Conservation (phyloP, 1,140 invertebrate species). For the Aphis gossypii region DNA sequence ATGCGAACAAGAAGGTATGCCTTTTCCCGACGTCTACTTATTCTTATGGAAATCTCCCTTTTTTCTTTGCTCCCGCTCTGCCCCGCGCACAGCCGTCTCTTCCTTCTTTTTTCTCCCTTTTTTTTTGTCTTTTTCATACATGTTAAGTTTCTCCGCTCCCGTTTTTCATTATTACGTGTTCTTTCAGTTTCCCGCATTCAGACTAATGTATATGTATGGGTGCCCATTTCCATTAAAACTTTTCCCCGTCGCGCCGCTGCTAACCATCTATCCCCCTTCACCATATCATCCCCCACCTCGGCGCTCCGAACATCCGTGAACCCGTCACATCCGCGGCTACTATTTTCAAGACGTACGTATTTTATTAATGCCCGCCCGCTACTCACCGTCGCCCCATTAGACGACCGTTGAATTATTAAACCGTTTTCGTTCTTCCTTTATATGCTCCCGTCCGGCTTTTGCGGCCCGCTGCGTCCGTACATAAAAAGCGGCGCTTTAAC, state of each 20-base stretch:
- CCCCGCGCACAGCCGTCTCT: not conserved
- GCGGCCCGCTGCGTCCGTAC: not conserved
- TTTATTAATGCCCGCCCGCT: constrained; percentile 44
- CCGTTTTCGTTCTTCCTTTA: constrained; percentile 47
- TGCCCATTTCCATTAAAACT: constrained; percentile 58
- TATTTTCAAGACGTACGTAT: constrained; percentile 54
- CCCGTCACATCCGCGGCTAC: constrained; percentile 55
- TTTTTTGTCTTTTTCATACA: constrained; percentile 57
- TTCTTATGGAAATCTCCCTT: constrained; percentile 53
- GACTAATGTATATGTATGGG: constrained; percentile 58
- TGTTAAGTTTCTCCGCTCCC: constrained; percentile 55
- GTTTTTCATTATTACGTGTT: constrained; percentile 58
- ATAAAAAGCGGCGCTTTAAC: not conserved
- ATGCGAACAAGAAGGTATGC: constrained; percentile 32
- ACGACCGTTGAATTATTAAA: constrained; percentile 56
- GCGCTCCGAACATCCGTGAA: not conserved
- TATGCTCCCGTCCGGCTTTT: not conserved
- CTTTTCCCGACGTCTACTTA: constrained; percentile 49
- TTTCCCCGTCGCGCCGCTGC: constrained; percentile 27
- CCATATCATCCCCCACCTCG: not conserved
- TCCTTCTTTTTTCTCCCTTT: constrained; percentile 5
- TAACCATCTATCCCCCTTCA: not conserved
- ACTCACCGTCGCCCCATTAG: not conserved
- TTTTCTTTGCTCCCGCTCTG: not conserved
- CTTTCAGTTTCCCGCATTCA: constrained; percentile 56